Evolutionary conservation across 2,797 vertebrate genomes (phyloP).

Genomic region (Toxotes lorentzi): DNA sequence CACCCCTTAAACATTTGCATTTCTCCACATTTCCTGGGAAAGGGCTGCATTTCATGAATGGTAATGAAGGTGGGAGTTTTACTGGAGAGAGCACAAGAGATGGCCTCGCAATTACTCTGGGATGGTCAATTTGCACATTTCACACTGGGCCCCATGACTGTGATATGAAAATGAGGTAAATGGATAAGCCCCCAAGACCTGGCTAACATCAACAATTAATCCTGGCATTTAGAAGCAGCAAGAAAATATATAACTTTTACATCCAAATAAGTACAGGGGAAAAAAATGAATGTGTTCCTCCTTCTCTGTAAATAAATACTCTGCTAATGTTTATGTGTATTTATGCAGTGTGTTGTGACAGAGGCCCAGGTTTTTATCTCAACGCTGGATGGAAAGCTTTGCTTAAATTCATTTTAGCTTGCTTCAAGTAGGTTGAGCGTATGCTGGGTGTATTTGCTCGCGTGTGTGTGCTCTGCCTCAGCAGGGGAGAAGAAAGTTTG

Average conservation of each 20-base stretch:
- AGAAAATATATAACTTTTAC: conserved; percentile 62
- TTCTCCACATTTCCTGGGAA: conserved; percentile 84
- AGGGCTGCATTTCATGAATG: conserved; percentile 88
- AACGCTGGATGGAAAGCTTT: conserved; percentile 42
- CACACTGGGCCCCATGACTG: conserved; percentile 75
- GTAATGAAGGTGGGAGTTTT: conserved; percentile 85
- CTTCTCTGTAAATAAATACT: conserved; percentile 59
- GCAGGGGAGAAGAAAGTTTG: conserved; percentile 66
- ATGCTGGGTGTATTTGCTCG: neutral
- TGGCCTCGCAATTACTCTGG: conserved; percentile 83
- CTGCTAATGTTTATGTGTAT: conserved; percentile 44
- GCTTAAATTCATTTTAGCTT: conserved; percentile 64
- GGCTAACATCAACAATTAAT: conserved; percentile 81
- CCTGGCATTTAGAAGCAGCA: conserved; percentile 72
- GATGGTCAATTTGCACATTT: conserved; percentile 84
- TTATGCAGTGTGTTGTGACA: conserved; percentile 61
- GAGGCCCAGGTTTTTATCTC: conserved; percentile 61
- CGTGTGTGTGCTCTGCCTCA: conserved; percentile 38
- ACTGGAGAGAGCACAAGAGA: conserved; percentile 81
- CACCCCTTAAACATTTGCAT: conserved; percentile 83
- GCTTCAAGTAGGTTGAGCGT: conserved; percentile 53
- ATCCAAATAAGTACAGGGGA: conserved; percentile 66
- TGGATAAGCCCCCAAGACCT: conserved; percentile 80
- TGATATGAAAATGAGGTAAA: conserved; percentile 85
- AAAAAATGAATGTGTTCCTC: conserved; percentile 35